These are phyloP conservation scores for Lates japonicus DNA, from an alignment of 2,797 vertebrate genomes.

Conservation along the genomic window DNA sequence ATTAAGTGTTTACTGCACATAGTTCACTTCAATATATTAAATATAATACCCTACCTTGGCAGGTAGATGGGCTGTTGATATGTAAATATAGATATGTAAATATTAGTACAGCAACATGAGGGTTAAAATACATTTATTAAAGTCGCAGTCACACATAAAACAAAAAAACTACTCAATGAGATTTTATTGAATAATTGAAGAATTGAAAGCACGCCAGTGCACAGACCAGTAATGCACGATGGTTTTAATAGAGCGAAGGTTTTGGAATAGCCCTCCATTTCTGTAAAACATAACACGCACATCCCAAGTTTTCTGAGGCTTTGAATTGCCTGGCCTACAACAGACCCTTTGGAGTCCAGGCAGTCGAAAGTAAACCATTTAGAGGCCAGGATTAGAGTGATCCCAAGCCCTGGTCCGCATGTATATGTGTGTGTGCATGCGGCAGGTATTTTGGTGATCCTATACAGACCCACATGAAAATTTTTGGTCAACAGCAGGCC, in stretches of 20 bases:
- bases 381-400: slow-evolving; percentile 68
- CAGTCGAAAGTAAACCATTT: slow-evolving; percentile 71
- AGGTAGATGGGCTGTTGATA: slow-evolving; percentile 19
- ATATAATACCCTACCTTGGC: neutral
- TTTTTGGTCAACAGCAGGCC: slow-evolving; percentile 67
- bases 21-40: neutral
- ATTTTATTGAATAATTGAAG: neutral
- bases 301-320: slow-evolving; percentile 24
- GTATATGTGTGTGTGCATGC: slow-evolving; percentile 2
- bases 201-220: neutral
- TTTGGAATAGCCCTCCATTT: neutral
- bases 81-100: slow-evolving; percentile 32
- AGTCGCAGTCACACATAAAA: neutral
- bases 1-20: neutral
- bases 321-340: slow-evolving; percentile 56
- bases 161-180: neutral
- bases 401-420: slow-evolving; percentile 26
- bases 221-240: neutral
- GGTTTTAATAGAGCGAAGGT: slow-evolving; percentile 4
- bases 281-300: slow-evolving; percentile 13
- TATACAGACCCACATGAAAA: slow-evolving; percentile 78
- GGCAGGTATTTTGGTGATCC: slow-evolving; percentile 50
- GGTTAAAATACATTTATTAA: slow-evolving; percentile 5
- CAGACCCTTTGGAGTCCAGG: slow-evolving; percentile 60
- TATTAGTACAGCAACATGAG: neutral